A percentile compares a stretch with the other conserved stretches of the same genome.
Evolutionary conservation across 2,888 invertebrate genomes (phyloP).

Genomic region (Troides aeacus): DNA sequence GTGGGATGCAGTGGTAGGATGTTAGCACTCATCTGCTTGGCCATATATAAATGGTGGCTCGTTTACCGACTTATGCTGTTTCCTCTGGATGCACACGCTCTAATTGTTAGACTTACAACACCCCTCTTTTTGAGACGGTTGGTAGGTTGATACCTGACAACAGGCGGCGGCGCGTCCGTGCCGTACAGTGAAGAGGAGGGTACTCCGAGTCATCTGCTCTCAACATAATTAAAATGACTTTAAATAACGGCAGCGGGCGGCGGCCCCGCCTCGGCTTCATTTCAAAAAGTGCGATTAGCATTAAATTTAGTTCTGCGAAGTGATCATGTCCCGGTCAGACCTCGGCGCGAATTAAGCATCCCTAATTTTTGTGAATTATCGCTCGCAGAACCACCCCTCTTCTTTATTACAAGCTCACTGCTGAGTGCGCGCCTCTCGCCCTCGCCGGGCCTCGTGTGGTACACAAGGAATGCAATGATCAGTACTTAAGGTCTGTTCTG

Average conservation of each 20-base stretch:
- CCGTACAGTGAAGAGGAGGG: slow-evolving; percentile 77
- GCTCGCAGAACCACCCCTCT: slow-evolving; percentile 64
- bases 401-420: slow-evolving; percentile 70
- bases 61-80: no score
- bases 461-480: slow-evolving; percentile 41
- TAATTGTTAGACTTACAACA: no score
- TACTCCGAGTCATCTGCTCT: slow-evolving; percentile 76
- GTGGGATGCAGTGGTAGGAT: no score
- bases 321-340: slow-evolving; percentile 77
- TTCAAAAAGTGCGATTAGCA: slow-evolving; percentile 79
- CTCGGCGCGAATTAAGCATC: slow-evolving; percentile 67
- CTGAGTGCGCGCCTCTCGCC: slow-evolving; percentile 40
- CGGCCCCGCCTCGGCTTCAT: slow-evolving; percentile 72
- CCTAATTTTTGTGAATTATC: slow-evolving; percentile 78
- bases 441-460: slow-evolving; percentile 30
- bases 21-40: no score
- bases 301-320: slow-evolving; percentile 78
- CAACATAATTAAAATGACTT: slow-evolving; percentile 81
- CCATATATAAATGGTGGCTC: no score
- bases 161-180: slow-evolving; percentile 36
- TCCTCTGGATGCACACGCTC: no score
- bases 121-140: no score
- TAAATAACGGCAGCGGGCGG: slow-evolving; percentile 76
- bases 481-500: slow-evolving; percentile 17
- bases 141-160: slow-evolving; percentile 37